Evolutionary conservation across 2,797 vertebrate genomes (phyloP).

Genomic region (Pseudocheirus occidentalis): DNA sequence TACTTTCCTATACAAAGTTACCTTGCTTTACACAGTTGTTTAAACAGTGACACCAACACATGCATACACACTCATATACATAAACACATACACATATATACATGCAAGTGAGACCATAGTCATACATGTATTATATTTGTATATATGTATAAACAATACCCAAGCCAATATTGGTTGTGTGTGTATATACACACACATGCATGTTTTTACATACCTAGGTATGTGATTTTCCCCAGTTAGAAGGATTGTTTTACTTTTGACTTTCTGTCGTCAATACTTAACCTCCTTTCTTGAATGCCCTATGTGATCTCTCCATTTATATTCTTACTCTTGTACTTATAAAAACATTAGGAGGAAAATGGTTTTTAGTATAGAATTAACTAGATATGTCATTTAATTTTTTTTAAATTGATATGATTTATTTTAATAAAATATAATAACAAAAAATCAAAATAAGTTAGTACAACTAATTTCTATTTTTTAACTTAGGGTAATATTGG

Average conservation of each 20-base stretch:
- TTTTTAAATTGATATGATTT: neutral
- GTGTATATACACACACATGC: neutral
- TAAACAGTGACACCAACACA: too few relatives aligned
- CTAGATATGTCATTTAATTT: neutral
- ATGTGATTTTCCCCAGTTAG: neutral
- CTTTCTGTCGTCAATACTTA: neutral
- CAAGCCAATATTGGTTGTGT: neutral
- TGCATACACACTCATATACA: too few relatives aligned
- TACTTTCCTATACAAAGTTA: neutral
- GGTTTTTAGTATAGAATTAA: neutral
- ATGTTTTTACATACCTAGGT: neutral
- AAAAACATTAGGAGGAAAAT: neutral
- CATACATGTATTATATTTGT: neutral
- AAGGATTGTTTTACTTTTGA: neutral
- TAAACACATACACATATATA: too few relatives aligned
- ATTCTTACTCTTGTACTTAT: neutral
- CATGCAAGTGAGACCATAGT: too few relatives aligned
- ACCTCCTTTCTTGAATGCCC: neutral
- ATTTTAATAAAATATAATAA: neutral
- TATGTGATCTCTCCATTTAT: neutral
- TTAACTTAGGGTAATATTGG: neutral
- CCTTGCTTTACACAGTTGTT: neutral
- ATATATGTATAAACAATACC: neutral
- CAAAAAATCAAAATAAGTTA: neutral
- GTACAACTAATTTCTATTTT: neutral